A percentile compares a stretch with the other conserved stretches of the same genome.
Conservation (phyloP, 2,113 vertebrate genomes). For the Seriola rivoliana region DNA sequence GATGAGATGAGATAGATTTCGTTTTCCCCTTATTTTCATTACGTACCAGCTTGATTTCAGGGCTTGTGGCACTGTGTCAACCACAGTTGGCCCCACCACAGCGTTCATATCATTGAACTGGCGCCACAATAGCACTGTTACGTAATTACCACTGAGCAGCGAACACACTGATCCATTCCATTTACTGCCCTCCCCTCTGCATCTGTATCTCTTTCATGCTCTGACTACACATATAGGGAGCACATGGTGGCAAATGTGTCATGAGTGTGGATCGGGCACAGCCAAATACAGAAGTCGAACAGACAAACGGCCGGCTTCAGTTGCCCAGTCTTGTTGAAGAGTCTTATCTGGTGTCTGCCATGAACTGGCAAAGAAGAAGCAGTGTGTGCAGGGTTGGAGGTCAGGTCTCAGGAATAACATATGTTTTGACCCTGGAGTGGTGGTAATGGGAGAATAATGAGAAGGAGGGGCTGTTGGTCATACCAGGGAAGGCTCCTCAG, state of each 20-base stretch:
- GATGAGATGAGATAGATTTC: slow-evolving; percentile 58
- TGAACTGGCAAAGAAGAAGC: slow-evolving; percentile 19
- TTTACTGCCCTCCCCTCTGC: slow-evolving; percentile 17
- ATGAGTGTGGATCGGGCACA: neutral
- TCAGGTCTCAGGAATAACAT: slow-evolving; percentile 18
- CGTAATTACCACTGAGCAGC: slow-evolving; percentile 59
- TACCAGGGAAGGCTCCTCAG: slow-evolving; percentile 99
- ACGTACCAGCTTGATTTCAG: slow-evolving; percentile 53
- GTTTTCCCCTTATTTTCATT: slow-evolving; percentile 42
- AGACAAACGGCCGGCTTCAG: slow-evolving; percentile 32
- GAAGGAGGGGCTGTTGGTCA: slow-evolving; percentile 81
- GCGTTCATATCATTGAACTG: slow-evolving; percentile 58
- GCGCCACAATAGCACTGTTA: slow-evolving; percentile 52
- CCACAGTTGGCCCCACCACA: slow-evolving; percentile 41
- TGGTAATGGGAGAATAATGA: slow-evolving; percentile 3
- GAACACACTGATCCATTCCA: slow-evolving; percentile 51
- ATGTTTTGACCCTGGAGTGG: slow-evolving; percentile 12
- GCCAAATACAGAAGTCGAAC: slow-evolving; percentile 29
- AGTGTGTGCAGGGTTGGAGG: slow-evolving; percentile 9
- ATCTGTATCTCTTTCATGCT: slow-evolving; percentile 42
- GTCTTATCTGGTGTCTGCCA: slow-evolving; percentile 50
- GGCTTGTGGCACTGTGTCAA: slow-evolving; percentile 54
- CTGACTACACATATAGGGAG: slow-evolving; percentile 16
- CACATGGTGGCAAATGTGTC: slow-evolving; percentile 38
- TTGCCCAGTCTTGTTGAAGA: slow-evolving; percentile 20